Conservation (phyloP, 92 coral and sea anemone genomes). For the Montipora capitata region DNA sequence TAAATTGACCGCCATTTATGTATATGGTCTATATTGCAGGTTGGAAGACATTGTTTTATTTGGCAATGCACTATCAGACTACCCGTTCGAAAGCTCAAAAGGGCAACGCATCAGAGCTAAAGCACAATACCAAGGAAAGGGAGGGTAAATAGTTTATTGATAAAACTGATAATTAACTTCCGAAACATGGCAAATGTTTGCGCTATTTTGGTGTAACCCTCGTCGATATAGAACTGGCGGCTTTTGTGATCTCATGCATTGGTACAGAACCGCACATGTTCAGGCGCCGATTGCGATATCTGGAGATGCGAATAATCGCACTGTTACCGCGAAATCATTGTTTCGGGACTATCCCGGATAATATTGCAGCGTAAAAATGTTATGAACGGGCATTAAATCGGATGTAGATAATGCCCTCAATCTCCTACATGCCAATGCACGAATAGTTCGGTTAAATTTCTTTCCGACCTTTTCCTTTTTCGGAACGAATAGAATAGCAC, state of each 20-base stretch:
- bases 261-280: neutral
- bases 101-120: neutral
- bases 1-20: no score
- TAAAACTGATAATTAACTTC: slow-evolving; percentile 4
- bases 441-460: no score
- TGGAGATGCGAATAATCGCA: neutral
- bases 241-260: neutral
- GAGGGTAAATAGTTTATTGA: slow-evolving; percentile 24
- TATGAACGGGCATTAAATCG: no score
- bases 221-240: slow-evolving; percentile 1
- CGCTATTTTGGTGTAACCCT: neutral
- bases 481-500: no score
- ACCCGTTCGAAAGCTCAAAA: slow-evolving; percentile 1
- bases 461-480: no score
- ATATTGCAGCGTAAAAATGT: no score
- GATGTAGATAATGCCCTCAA: no score
- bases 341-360: no score
- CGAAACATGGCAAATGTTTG: neutral
- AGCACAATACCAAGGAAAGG: neutral
- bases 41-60: no score
- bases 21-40: no score
- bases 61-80: neutral
- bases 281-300: slow-evolving; percentile 5
- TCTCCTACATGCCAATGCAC: no score
- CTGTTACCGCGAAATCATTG: neutral